These are phyloP conservation scores for Macrostomum lignano DNA, from an alignment of 1,140 invertebrate genomes.

Conservation along the genomic window DNA sequence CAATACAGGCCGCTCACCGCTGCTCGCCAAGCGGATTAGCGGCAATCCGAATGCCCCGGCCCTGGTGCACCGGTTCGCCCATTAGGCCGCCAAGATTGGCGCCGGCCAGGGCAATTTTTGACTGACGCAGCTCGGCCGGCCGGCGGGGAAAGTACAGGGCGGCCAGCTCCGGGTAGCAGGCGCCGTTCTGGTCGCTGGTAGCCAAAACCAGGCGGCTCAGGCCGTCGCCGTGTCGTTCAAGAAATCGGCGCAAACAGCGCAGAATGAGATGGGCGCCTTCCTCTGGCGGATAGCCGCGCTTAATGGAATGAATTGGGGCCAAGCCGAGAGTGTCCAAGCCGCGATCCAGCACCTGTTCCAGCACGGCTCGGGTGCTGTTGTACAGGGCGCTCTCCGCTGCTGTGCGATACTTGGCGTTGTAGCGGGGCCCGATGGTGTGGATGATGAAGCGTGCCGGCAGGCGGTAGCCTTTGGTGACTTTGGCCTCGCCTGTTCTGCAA, in stretches of 20 bases:
- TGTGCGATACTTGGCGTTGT: slow-evolving; percentile 57
- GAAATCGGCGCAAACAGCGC: slow-evolving; percentile 34
- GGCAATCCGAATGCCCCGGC: slow-evolving; percentile 26
- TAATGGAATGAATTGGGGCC: slow-evolving; percentile 43
- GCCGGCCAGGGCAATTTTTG: slow-evolving; percentile 9
- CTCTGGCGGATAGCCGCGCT: slow-evolving; percentile 53
- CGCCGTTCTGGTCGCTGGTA: not conserved
- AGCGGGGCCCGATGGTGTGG: slow-evolving; percentile 62
- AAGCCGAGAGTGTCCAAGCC: slow-evolving; percentile 44
- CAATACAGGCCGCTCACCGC: slow-evolving; percentile 59
- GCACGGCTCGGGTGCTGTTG: slow-evolving; percentile 48
- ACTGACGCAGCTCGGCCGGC: not conserved
- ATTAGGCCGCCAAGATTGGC: not conserved
- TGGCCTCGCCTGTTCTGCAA: slow-evolving; percentile 56
- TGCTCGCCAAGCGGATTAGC: slow-evolving; percentile 32
- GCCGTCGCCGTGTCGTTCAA: slow-evolving; percentile 41
- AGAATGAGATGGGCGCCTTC: slow-evolving; percentile 45
- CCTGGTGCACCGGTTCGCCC: slow-evolving; percentile 12
- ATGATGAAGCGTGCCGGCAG: slow-evolving; percentile 53
- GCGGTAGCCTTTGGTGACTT: slow-evolving; percentile 49
- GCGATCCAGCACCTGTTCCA: slow-evolving; percentile 34
- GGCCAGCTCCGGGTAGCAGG: not conserved
- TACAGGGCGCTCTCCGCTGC: slow-evolving; percentile 61
- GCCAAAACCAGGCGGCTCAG: slow-evolving; percentile 15
- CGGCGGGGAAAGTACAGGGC: not conserved